Conservation (phyloP, 92 coral and sea anemone genomes). For the Micromussa lordhowensis region DNA sequence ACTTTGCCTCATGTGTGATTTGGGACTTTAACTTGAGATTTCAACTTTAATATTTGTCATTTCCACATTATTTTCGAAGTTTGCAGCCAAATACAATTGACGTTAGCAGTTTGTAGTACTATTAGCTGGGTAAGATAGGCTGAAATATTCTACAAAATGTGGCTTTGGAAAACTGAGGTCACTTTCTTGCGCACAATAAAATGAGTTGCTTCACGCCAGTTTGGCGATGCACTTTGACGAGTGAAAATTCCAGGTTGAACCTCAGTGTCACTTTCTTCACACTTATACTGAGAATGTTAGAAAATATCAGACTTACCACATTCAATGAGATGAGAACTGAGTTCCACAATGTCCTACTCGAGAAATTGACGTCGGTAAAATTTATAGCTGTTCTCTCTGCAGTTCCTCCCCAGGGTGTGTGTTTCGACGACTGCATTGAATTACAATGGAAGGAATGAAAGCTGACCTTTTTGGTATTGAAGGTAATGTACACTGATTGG, state of each 20-base stretch:
- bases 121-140: no score
- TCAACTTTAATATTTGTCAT: not conserved
- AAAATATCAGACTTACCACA: not conserved
- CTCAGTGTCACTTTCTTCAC: not conserved
- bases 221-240: no score
- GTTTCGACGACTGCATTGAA: not conserved
- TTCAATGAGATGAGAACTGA: not conserved
- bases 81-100: not conserved
- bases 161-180: no score
- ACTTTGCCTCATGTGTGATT: no score
- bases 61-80: not conserved
- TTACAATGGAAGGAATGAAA: not conserved
- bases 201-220: no score
- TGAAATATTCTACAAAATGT: no score
- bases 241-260: not conserved
- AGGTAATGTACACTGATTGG: not conserved
- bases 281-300: not conserved
- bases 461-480: not conserved
- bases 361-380: not conserved
- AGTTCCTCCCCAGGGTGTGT: not conserved
- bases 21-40: not conserved
- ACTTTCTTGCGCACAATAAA: no score
- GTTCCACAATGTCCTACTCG: not conserved
- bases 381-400: no score
- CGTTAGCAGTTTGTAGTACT: no score